Evolutionary conservation across 2,888 invertebrate genomes (phyloP).

Genomic region (Rhamnusium bicolor): DNA sequence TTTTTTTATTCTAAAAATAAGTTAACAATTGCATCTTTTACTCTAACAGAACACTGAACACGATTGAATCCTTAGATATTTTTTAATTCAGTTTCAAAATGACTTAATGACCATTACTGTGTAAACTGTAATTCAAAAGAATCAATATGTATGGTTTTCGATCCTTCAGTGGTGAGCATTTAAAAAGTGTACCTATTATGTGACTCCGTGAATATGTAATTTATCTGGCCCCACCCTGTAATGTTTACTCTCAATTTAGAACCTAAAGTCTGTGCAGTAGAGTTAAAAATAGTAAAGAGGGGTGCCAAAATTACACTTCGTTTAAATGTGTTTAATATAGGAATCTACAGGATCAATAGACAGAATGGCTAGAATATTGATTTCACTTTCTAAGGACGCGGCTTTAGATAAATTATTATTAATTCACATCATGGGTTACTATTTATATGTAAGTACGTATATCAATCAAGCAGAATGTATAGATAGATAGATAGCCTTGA

Average conservation of each 20-base stretch:
- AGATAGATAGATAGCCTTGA: slow-evolving; percentile 14
- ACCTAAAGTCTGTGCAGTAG: slow-evolving; percentile 7
- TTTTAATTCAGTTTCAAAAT: too few species aligned
- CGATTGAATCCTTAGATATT: too few species aligned
- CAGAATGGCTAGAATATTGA: slow-evolving; percentile 24
- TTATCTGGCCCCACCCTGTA: neutral
- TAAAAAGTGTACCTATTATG: too few species aligned
- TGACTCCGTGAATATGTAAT: neutral
- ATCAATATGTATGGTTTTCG: too few species aligned
- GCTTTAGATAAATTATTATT: slow-evolving; percentile 33
- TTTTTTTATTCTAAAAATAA: too few species aligned
- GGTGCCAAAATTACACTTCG: slow-evolving; percentile 25
- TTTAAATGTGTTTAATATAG: slow-evolving; percentile 25
- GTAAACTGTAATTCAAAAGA: too few species aligned
- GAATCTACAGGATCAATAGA: slow-evolving; percentile 14
- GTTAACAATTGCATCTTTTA: too few species aligned
- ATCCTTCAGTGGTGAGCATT: too few species aligned
- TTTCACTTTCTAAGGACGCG: slow-evolving; percentile 1
- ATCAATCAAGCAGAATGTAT: slow-evolving; percentile 6
- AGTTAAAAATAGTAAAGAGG: slow-evolving; percentile 29
- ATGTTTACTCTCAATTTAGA: slow-evolving; percentile 10
- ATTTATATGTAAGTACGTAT: slow-evolving; percentile 17
- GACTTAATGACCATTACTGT: too few species aligned
- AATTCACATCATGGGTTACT: slow-evolving; percentile 8
- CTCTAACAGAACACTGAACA: too few species aligned